Percentiles rank a stretch among this genome's conserved stretches.
These are phyloP conservation scores for Cydia pomonella DNA, from an alignment of 1,140 invertebrate species.

Conservation along the genomic window DNA sequence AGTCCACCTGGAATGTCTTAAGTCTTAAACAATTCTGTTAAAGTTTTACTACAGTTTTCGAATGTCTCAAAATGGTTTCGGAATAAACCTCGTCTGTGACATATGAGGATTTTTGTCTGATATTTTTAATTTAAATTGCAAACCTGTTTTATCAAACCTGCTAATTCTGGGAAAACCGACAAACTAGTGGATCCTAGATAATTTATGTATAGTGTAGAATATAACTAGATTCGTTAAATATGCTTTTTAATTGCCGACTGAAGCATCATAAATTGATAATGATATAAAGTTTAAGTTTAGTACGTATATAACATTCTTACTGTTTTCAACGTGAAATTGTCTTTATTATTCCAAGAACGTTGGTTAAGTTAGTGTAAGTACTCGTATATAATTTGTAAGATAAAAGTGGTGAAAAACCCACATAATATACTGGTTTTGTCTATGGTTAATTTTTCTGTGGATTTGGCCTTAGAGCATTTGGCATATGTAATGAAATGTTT, in stretches of 20 bases:
- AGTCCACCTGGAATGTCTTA: no score
- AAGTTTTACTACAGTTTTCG: not conserved
- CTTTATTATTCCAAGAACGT: no score
- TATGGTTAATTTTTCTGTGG: no score
- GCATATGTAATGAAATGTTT: no score
- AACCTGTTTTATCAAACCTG: not conserved
- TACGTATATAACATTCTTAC: not conserved
- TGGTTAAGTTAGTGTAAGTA: not conserved
- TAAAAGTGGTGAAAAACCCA: no score
- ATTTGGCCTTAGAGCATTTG: no score
- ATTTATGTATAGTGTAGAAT: not conserved
- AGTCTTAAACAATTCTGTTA: not conserved
- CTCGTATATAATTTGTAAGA: no score
- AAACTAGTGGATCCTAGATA: not conserved
- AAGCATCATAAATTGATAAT: not conserved
- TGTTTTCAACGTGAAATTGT: no score
- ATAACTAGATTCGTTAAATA: not conserved
- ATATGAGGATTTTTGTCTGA: slow-evolving; percentile 1
- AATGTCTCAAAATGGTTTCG: not conserved
- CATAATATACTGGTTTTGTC: no score
- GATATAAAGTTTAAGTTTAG: not conserved
- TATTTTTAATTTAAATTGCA: not conserved
- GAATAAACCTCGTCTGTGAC: no score
- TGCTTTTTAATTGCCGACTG: not conserved
- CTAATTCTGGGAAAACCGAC: not conserved